A percentile compares a stretch with the other conserved stretches of the same genome.
Evolutionary conservation across 2,113 vertebrate genomes (phyloP).

Genomic region (Empidonax alnorum): DNA sequence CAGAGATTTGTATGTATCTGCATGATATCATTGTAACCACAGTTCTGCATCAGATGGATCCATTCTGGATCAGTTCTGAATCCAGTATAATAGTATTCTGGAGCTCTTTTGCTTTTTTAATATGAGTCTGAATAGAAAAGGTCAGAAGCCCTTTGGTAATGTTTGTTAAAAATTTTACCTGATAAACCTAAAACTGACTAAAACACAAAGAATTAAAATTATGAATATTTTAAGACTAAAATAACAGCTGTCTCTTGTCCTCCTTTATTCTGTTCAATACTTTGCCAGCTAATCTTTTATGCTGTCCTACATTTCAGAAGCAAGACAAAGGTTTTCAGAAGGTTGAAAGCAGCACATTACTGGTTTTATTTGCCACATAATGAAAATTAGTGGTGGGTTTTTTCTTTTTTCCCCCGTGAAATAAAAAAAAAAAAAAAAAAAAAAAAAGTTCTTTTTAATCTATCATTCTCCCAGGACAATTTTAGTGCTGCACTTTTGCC

Average conservation of each 20-base stretch:
- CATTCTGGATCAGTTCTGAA: too few relatives aligned
- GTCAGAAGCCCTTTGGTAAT: background rate
- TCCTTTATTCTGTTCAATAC: background rate
- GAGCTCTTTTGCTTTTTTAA: background rate
- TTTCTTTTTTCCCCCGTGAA: too few relatives aligned
- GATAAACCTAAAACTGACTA: background rate
- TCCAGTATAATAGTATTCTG: background rate
- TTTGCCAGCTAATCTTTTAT: background rate
- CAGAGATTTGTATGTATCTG: background rate
- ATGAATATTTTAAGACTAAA: background rate
- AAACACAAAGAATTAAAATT: background rate
- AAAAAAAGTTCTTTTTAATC: background rate
- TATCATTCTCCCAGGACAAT: background rate
- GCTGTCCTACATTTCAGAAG: background rate
- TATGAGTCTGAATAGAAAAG: background rate
- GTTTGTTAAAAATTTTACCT: background rate
- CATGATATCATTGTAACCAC: background rate
- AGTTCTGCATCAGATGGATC: background rate
- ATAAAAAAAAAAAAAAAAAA: background rate
- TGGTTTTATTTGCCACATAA: background rate
- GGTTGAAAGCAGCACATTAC: background rate
- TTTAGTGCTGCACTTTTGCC: background rate
- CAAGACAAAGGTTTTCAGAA: background rate
- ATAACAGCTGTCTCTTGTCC: background rate
- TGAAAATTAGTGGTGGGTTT: background rate